phyloP scores from a whole-genome alignment of 2,113 vertebrate genomes.

The Grammomys dolichurus region DNA sequence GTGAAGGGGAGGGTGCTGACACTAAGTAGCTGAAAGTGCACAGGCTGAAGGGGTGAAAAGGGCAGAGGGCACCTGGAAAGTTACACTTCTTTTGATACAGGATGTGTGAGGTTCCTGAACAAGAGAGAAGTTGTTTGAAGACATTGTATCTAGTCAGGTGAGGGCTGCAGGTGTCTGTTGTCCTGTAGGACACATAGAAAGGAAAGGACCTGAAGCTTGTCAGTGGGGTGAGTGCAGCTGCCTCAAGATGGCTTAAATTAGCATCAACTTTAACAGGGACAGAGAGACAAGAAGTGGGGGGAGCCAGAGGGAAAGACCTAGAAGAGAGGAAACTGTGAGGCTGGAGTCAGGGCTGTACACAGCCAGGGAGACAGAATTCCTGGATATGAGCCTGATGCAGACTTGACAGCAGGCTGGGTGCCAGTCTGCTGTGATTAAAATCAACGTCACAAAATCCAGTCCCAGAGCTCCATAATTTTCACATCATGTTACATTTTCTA shows the following conservation, averaged over 20 bases:
- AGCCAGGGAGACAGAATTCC: not conserved
- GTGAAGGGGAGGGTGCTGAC: not conserved
- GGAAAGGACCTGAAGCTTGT: not conserved
- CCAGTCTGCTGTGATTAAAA: not conserved
- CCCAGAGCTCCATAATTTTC: not conserved
- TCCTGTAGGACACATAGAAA: not conserved
- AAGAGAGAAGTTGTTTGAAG: not conserved
- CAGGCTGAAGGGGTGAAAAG: not conserved
- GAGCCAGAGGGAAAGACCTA: not conserved
- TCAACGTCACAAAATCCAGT: not conserved
- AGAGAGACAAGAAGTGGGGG: not conserved
- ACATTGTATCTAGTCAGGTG: not conserved
- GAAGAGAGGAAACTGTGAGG: not conserved
- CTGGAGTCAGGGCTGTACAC: not conserved
- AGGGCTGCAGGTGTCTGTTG: not conserved
- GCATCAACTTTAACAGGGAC: not conserved
- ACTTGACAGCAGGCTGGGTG: not conserved
- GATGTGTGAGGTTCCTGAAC: not conserved
- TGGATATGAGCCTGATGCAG: not conserved
- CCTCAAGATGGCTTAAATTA: not conserved
- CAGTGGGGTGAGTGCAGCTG: not conserved
- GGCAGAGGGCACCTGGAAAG: too few relatives aligned
- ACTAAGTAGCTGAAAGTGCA: not conserved
- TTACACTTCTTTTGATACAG: not conserved
- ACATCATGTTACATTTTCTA: conserved; percentile 31